Base-by-base conservation (phyloP, 2,888 invertebrate genomes). In the Nymphalis polychloros region DNA sequence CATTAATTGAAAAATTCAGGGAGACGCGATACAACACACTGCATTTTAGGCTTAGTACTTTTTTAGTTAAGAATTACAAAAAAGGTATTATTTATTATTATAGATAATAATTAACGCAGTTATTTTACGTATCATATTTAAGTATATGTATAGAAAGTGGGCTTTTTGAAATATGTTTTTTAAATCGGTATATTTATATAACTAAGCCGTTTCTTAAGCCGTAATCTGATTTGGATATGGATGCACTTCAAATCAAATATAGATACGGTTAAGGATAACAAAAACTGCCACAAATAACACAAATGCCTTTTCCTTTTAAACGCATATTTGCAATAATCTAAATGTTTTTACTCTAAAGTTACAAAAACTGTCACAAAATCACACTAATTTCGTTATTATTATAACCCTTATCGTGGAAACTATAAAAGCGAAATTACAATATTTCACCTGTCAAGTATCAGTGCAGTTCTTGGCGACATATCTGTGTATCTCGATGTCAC, bases 401-500 rank as follows among this genome's bases (percentile, higher is more conserved):
- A 19, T 57, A 57, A 8, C 8, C 57, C 57, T 19, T 57, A 35
- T n/a, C 8, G 3, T 35, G n/a, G 2, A n/a, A 10, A 19, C 7
- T 10, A 35, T 57, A 35, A 35, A 35, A n/a, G n/a, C 35, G 16
- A 57, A 16, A 53, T 60, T 65, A 53, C 47, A 52, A 23, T 60
- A 60, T 31, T n/a, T 59, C 46, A 20, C 6, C 20, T 16, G 20
- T 20, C n/a, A 27, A n/a, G 17, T 48, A 16, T 48, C 31, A 13
- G 31, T 50, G 23, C 48, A 60, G 6, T 19, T 53, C 41, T 50
- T 53, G 27, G 31, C 49, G 46, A 63, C 61, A 57, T 64, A 63
- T 70, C 63, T 62, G 50, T 20, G 52, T 59, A 67, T 67, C 55
- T 47, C 60, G 61, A 61, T 70, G 70, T 49, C 69, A 69, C 66